A percentile compares a stretch with the other conserved stretches of the same genome.
Conservation (phyloP, 2,888 invertebrate genomes). For the Xestobium rufovillosum region DNA sequence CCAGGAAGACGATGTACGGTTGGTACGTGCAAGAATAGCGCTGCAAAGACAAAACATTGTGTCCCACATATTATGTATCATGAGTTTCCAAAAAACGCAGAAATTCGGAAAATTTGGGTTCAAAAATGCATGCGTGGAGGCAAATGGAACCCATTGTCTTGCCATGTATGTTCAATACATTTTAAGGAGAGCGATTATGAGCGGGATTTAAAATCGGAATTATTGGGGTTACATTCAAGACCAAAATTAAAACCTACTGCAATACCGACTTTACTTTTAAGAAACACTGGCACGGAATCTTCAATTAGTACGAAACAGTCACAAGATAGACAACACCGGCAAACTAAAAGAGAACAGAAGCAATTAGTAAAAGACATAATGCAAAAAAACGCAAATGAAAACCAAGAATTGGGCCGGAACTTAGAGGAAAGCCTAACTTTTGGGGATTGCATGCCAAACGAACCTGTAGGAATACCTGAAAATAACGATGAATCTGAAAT, state of each 20-base stretch:
- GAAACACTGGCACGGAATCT: too few relatives aligned
- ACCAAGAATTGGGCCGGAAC: too few relatives aligned
- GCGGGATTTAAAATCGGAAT: constrained; percentile 1
- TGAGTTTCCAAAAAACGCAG: neutral
- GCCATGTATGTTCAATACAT: constrained; percentile 1
- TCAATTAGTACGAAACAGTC: neutral
- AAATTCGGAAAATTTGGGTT: neutral
- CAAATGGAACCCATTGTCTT: neutral
- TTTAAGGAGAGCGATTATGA: constrained; percentile 1
- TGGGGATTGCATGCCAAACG: too few relatives aligned
- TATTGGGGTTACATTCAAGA: neutral
- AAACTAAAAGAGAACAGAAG: neutral
- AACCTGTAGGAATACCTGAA: too few relatives aligned
- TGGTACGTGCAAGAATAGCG: too few relatives aligned
- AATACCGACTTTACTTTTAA: too few relatives aligned
- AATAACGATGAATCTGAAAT: too few relatives aligned
- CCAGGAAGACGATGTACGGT: constrained; percentile 1
- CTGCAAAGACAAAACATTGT: too few relatives aligned
- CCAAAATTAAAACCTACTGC: too few relatives aligned
- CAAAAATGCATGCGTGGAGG: neutral
- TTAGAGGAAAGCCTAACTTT: too few relatives aligned
- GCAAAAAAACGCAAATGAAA: too few relatives aligned
- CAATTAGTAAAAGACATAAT: neutral
- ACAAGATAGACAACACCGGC: neutral
- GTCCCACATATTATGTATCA: neutral